phyloP scores from a whole-genome alignment of 2,113 vertebrate species.

The Hystrix cristata region DNA sequence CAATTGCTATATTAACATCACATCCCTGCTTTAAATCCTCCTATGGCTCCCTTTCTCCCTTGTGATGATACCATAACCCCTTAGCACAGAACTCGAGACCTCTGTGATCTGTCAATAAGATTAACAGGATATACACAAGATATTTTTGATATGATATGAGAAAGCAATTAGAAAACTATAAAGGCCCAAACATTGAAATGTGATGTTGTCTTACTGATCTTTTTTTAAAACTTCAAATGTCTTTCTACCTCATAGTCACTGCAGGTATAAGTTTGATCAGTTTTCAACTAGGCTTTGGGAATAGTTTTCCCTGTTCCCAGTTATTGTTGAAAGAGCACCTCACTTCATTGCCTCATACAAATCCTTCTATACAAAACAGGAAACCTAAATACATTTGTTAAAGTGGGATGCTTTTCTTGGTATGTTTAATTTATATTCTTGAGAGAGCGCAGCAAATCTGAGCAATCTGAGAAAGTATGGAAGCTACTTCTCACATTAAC shows the following conservation, averaged over 20 bases:
- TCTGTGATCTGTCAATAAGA: neutral
- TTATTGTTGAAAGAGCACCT: constrained; percentile 16
- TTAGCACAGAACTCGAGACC: neutral
- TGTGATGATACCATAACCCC: neutral
- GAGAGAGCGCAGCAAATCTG: constrained; percentile 55
- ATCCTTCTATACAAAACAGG: constrained; percentile 46
- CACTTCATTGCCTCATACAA: constrained; percentile 55
- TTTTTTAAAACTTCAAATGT: neutral
- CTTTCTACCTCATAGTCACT: constrained; percentile 17
- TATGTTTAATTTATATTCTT: constrained; percentile 62
- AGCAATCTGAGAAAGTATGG: neutral
- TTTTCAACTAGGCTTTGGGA: neutral
- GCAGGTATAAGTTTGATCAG: neutral
- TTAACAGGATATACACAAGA: neutral
- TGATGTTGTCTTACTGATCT: neutral
- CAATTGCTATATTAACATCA: neutral
- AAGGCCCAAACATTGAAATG: neutral
- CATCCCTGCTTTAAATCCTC: neutral
- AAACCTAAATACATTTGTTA: constrained; percentile 36
- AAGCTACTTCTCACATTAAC: constrained; percentile 14
- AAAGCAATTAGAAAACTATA: neutral
- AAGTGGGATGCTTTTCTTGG: constrained; percentile 1
- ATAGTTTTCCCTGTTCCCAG: neutral
- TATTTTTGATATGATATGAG: neutral
- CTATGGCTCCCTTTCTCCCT: neutral